Conservation (phyloP, 2,797 vertebrate genomes). For the Cirrhinus mrigala region DNA sequence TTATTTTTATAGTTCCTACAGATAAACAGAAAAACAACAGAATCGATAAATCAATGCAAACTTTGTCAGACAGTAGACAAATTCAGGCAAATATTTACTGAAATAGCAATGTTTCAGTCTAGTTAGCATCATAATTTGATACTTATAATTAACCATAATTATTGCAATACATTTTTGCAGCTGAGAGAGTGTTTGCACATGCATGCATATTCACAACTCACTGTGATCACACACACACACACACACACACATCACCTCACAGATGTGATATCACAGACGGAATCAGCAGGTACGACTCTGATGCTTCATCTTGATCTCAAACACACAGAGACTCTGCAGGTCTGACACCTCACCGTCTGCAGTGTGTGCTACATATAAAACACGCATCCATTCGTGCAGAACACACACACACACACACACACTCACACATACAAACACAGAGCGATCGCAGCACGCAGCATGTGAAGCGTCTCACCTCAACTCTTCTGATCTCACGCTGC, state of each 20-base stretch:
- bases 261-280: not conserved
- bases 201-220: not conserved
- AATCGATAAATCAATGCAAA: no score
- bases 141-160: not conserved
- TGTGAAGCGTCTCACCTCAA: constrained; percentile 21
- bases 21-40: no score
- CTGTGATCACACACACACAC: no score
- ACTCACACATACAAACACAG: not conserved
- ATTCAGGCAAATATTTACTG: not conserved
- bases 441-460: not conserved
- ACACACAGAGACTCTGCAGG: not conserved
- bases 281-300: not conserved
- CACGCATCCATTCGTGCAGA: not conserved
- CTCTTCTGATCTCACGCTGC: constrained; percentile 7
- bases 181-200: not conserved
- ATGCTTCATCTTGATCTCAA: not conserved
- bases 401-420: not conserved
- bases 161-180: not conserved
- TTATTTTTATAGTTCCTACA: no score
- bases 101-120: not conserved
- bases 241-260: not conserved
- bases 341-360: not conserved
- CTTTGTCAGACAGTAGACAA: no score
- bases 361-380: not conserved
- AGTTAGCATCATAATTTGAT: not conserved